Base-by-base conservation (phyloP, 2,113 vertebrate genomes). In the Guaruba guarouba region DNA sequence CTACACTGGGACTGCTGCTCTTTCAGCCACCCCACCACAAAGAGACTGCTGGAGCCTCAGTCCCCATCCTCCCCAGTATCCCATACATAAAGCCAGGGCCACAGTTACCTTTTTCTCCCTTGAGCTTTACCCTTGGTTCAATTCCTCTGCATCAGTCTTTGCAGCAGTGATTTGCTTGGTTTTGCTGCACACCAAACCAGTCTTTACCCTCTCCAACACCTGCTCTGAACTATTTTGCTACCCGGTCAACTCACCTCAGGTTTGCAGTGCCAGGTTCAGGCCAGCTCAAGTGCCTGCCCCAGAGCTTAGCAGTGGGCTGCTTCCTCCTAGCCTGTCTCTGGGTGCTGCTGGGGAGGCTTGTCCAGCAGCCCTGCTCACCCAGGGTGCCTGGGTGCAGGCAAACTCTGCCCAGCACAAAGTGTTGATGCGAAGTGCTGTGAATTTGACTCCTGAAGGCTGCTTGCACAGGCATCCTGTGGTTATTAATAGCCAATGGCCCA, bases 371-470 rank as follows among this genome's bases (percentile, higher is more conserved):
- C 76, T 5, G 2, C 85, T 91, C 74, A 74, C 81, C 86, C 93
- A 57, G 87, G 86, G 74, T 91, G 77, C 96, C 66, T 84, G 83
- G 78, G 88, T 22, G 51, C 94, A 88, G 88, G 73, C 70, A 70
- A 82, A 93, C 83, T 97, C 98, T 98, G 98, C 98, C 95, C 91
- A 95, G 96, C 96, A 87, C 95, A 98, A 97, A 96, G 96, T 98
- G 98, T 98, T 99, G 98, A 98, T 98, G 98, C 82, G 54, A 82
- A 97, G 97, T 98, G 95, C 96, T 89, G 97, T 97, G 98, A 98
- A 98, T 98, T 99, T 97, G 97, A 98, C 97, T 97, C 97, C 98
- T 98, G 98, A 97, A 98, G 98, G 97, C 98, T 98, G 98, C 98
- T 99, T 95, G n/a, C 98, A 98, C 98, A 99, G 99, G 98, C 98